These are phyloP conservation scores for Andrena dorsata DNA, from an alignment of 2,888 invertebrate genomes.

Conservation along the genomic window DNA sequence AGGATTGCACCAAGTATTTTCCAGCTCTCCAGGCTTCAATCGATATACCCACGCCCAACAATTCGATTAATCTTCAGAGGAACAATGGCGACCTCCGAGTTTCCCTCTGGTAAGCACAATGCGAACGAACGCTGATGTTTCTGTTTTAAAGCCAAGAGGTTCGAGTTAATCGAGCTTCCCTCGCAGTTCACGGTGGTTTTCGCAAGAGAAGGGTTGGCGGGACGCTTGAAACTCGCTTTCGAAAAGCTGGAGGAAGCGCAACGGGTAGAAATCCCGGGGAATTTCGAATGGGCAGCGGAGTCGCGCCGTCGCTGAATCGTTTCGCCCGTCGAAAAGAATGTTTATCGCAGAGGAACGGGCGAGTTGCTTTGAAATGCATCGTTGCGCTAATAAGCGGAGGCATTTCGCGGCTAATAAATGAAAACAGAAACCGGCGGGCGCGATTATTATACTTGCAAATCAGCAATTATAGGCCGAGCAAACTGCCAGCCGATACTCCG, in stretches of 20 bases:
- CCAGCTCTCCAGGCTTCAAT: not conserved
- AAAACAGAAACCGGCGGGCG: conserved; percentile 74
- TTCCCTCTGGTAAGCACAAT: no score
- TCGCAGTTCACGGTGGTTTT: no score
- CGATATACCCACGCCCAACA: not conserved
- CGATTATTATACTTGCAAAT: conserved; percentile 82
- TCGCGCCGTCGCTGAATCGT: not conserved
- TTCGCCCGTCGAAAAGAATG: conserved; percentile 26
- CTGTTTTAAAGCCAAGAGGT: no score
- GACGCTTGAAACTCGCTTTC: no score
- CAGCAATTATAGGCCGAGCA: conserved; percentile 75
- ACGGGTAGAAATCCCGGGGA: no score
- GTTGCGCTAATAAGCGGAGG: conserved; percentile 77
- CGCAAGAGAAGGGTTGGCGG: no score
- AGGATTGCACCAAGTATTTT: conserved; percentile 14
- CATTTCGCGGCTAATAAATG: conserved; percentile 81
- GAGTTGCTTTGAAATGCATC: conserved; percentile 72
- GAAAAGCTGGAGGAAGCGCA: no score
- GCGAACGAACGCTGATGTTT: not conserved
- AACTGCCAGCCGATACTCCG: conserved; percentile 51
- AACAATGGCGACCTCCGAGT: not conserved
- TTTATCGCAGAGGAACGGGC: conserved; percentile 47
- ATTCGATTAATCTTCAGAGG: not conserved
- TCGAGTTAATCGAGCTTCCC: no score
- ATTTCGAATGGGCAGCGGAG: not conserved